Conservation (phyloP, 2,113 vertebrate genomes). For the Mobula hypostoma region DNA sequence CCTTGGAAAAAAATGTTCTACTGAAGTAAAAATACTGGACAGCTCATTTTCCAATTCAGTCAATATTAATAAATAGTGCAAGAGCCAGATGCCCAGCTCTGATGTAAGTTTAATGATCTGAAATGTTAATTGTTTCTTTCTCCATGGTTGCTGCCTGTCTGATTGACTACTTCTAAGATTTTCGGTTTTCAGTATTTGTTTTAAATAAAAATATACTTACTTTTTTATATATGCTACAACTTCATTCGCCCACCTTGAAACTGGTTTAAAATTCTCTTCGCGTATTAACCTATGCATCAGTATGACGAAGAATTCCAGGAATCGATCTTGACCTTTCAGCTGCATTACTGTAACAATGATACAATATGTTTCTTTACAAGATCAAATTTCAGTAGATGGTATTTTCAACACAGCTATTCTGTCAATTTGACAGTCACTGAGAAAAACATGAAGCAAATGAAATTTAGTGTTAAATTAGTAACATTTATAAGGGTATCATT, state of each 20-base stretch:
- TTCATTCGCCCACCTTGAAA: slow-evolving; percentile 61
- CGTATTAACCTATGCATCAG: slow-evolving; percentile 69
- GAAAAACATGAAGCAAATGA: not conserved
- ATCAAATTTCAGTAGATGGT: not conserved
- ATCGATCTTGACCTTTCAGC: slow-evolving; percentile 62
- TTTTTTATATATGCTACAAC: slow-evolving; percentile 61
- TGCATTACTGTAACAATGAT: slow-evolving; percentile 69
- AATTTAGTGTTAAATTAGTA: not conserved
- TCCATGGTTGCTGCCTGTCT: too few species aligned
- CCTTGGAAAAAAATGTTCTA: not conserved
- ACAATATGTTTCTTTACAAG: not conserved
- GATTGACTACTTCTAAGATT: too few species aligned
- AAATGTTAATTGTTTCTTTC: too few species aligned
- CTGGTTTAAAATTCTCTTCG: slow-evolving; percentile 62
- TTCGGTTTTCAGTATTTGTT: too few species aligned
- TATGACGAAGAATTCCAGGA: slow-evolving; percentile 73
- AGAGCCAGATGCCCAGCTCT: too few species aligned
- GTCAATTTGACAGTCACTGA: not conserved
- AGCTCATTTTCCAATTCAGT: not conserved
- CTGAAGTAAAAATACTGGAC: not conserved
- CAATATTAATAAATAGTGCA: not conserved
- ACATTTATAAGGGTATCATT: not conserved
- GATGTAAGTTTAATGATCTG: too few species aligned
- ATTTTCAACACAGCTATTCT: not conserved
- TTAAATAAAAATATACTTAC: slow-evolving; percentile 49